Evolutionary conservation across 2,888 invertebrate genomes (phyloP).

Genomic region (Cephus pulcher): DNA sequence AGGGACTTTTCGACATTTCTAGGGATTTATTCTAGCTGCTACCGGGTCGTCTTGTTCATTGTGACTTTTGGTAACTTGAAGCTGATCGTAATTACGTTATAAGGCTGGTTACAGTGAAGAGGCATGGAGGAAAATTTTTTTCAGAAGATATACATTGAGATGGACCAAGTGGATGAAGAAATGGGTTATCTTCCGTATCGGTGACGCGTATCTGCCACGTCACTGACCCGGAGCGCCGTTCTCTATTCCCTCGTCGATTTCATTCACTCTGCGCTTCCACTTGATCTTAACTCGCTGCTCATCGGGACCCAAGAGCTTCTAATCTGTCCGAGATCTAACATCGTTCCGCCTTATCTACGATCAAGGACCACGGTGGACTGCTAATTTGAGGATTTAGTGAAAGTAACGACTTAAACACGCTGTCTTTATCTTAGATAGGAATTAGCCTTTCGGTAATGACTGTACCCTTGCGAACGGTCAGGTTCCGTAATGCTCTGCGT

Average conservation of each 20-base stretch:
- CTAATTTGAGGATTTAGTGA: conserved; percentile 60
- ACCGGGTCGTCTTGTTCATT: background rate
- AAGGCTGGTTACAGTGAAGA: too few relatives aligned
- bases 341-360: conserved; percentile 54
- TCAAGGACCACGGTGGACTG: conserved; percentile 50
- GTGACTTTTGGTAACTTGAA: background rate
- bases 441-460: background rate
- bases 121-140: background rate
- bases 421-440: background rate
- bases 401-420: conserved; percentile 47
- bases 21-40: too few relatives aligned
- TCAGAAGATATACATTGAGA: background rate
- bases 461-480: background rate
- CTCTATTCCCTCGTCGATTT: background rate
- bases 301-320: background rate
- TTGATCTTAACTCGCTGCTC: background rate
- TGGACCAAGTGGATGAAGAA: background rate
- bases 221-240: conserved; percentile 38
- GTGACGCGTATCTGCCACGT: conserved; percentile 56
- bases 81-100: too few relatives aligned
- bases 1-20: background rate
- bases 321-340: conserved; percentile 42
- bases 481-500: background rate
- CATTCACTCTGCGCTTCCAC: background rate
- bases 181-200: conserved; percentile 36